A percentile compares a stretch with the other conserved stretches of the same genome.
Conservation (phyloP, 2,888 invertebrate species). For the Heliconius ismenius region DNA sequence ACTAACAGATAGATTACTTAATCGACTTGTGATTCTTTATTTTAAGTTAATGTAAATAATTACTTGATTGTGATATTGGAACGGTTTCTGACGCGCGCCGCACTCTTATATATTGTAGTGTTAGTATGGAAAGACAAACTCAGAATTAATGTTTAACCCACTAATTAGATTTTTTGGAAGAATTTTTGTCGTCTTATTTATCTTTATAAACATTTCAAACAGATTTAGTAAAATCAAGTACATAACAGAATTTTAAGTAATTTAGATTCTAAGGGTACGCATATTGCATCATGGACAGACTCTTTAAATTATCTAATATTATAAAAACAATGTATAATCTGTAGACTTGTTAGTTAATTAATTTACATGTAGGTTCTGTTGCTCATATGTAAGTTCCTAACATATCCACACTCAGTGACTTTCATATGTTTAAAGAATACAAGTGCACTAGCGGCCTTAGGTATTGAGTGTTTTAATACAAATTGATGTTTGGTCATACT, state of each 20-base stretch:
- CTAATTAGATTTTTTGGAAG: no score
- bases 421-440: no score
- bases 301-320: background rate
- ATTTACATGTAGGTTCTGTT: background rate
- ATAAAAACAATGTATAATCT: background rate
- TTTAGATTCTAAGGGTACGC: background rate
- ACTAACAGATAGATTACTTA: background rate
- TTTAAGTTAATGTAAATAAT: slow-evolving; percentile 21
- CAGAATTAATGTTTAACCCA: background rate
- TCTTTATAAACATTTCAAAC: no score
- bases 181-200: no score
- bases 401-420: background rate
- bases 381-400: background rate
- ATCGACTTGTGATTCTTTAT: slow-evolving; percentile 18
- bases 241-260: no score
- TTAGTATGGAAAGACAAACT: no score
- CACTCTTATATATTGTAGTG: background rate
- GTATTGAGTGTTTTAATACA: background rate
- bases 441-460: background rate
- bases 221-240: no score
- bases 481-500: no score
- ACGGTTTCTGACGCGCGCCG: background rate
- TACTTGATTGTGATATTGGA: slow-evolving; percentile 19
- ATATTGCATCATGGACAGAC: background rate
- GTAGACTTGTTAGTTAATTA: background rate